Evolutionary conservation across 2,797 vertebrate genomes (phyloP), one percentile per base, ranked within the genome.

Genomic region (Chaunax sp.): DNA sequence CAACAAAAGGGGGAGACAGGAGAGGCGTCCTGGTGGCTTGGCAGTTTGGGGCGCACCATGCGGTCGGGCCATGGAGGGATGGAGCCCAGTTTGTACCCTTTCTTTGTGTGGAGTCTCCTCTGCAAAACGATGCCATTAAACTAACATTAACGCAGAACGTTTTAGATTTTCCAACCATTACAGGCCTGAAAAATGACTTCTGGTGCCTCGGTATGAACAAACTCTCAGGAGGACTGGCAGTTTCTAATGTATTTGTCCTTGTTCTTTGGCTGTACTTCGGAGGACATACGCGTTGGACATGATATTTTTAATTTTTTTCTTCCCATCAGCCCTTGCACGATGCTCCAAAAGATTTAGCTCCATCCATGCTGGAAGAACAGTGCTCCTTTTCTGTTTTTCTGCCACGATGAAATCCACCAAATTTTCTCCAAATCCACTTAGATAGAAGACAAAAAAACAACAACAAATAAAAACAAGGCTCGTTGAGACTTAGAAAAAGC

Each of bases 241-340:
- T 57, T 53, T 37, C 30, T 50, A 6, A 0, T 1, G 25, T 10
- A 2, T 58, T 55, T 54, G 50, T 69, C 44, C 78, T 63, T 61
- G 58, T 87, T 74, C 67, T 64, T 79, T 89, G 88, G 86, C 80
- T 47, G 55, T 40, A 6, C 55, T 70, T 57, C 51, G 6, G 62
- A 69, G 82, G 77, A 87, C 83, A 85, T 72, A 69, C 38, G 50
- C 65, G 77, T 43, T 87, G 83, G 88, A 87, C 49, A 20, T 8
- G 62, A 56, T n/a, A n/a, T n/a, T n/a, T n/a, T n/a, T n/a, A n/a
- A n/a, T n/a, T 58, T 69, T 51, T 64, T 55, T 16, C 18, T 46
- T 22, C 12, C 73, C 33, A 22, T 28, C 81, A 70, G 81, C 74
- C 51, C 23, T 8, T 10, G 16, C 4, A 37, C 52, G 40, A 71